Conservation (phyloP, 2,113 vertebrate genomes). For the Nothoprocta perdicaria region DNA sequence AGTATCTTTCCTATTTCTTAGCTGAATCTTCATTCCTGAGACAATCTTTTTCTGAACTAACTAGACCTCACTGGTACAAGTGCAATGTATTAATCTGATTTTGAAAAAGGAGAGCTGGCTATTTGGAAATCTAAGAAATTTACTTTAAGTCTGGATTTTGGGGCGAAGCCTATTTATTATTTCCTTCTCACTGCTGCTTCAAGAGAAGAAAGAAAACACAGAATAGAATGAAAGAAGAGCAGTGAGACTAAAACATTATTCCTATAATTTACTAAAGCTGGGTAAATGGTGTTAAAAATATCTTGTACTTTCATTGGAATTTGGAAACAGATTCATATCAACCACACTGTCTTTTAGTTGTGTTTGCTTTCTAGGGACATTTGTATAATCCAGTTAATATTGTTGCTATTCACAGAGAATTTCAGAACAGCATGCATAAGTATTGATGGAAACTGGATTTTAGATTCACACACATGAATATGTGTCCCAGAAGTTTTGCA, state of each 20-base stretch:
- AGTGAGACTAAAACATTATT: not conserved
- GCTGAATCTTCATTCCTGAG: constrained; percentile 48
- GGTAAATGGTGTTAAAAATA: not conserved
- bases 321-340: constrained; percentile 2
- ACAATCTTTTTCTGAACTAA: constrained; percentile 5
- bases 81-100: constrained; percentile 18
- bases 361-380: constrained; percentile 34
- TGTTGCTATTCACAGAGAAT: constrained; percentile 24
- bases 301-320: not conserved
- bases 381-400: not conserved
- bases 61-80: constrained; percentile 37
- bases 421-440: not conserved
- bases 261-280: not conserved
- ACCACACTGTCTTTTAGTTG: not conserved
- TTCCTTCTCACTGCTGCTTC: not conserved
- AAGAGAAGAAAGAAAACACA: not conserved
- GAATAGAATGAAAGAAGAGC: not conserved
- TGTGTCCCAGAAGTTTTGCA: constrained; percentile 17
- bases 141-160: not conserved
- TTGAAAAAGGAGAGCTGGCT: constrained; percentile 36
- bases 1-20: constrained; percentile 60
- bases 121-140: constrained; percentile 22
- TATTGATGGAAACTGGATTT: constrained; percentile 38
- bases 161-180: not conserved
- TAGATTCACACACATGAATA: constrained; percentile 4